A percentile compares a stretch with the other conserved stretches of the same genome.
Conservation (phyloP, 1,140 invertebrate genomes). For the Samia ricini region DNA sequence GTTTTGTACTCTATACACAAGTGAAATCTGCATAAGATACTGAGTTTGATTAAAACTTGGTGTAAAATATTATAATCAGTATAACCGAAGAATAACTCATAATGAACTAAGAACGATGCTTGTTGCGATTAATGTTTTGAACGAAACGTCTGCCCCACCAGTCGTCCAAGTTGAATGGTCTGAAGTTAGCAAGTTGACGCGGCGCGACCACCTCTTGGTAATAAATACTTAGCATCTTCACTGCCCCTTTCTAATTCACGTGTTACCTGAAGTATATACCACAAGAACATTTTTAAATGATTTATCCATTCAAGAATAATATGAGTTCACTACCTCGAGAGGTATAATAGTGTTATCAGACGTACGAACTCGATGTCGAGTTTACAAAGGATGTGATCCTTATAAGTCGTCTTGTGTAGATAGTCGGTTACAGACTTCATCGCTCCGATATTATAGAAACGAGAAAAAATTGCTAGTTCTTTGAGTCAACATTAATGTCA, state of each 20-base stretch:
- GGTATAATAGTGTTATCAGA: too few species aligned
- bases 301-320: too few species aligned
- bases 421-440: too few species aligned
- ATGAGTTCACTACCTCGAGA: too few species aligned
- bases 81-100: background rate
- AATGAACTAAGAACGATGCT: conserved; percentile 69
- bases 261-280: conserved; percentile 52
- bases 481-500: too few species aligned
- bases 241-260: conserved; percentile 64
- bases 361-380: too few species aligned
- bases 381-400: too few species aligned
- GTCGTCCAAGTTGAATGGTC: conserved; percentile 71
- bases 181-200: conserved; percentile 62
- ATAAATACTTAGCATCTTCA: conserved; percentile 66
- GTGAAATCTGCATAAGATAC: background rate
- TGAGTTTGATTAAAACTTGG: background rate
- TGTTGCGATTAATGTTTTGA: conserved; percentile 66
- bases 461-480: too few species aligned
- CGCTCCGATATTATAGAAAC: too few species aligned
- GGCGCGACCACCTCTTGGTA: conserved; percentile 57
- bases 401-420: too few species aligned
- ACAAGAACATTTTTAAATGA: background rate
- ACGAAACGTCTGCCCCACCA: conserved; percentile 62
- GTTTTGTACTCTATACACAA: background rate
- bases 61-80: background rate